A percentile compares a stretch with the other conserved stretches of the same genome.
phyloP scores from a whole-genome alignment of 92 coral and sea anemone species.

The Muricea muricata region DNA sequence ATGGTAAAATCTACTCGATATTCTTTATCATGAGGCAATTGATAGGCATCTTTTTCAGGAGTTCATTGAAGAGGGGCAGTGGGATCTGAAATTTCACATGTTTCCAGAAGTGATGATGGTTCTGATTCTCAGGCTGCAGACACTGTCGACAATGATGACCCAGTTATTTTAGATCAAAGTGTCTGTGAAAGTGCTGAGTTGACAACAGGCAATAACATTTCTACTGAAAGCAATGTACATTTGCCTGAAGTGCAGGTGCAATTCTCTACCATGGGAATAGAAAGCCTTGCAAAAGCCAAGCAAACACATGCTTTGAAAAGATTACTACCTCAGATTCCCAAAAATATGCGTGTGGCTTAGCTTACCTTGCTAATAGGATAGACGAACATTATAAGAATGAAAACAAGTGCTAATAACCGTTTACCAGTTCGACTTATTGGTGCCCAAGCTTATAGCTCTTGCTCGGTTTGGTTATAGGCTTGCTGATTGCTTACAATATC shows the following conservation, averaged over 20 bases:
- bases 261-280: too few species aligned
- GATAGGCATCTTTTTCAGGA: slow-evolving; percentile 23
- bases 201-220: too few species aligned
- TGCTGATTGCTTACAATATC: slow-evolving; percentile 45
- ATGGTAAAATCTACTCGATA: background rate
- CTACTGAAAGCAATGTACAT: too few species aligned
- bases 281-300: too few species aligned
- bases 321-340: background rate
- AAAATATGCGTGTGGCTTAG: slow-evolving; percentile 58
- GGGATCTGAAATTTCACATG: slow-evolving; percentile 18
- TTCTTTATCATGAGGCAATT: slow-evolving; percentile 40
- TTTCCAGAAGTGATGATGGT: too few species aligned
- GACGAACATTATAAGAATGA: slow-evolving; percentile 52
- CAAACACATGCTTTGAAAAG: background rate
- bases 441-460: slow-evolving; percentile 64
- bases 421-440: slow-evolving; percentile 63
- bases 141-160: too few species aligned
- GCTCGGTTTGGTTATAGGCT: slow-evolving; percentile 61
- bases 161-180: too few species aligned
- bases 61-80: slow-evolving; percentile 47
- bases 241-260: too few species aligned
- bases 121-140: background rate
- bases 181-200: too few species aligned
- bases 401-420: slow-evolving; percentile 51
- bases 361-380: slow-evolving; percentile 39